Evolutionary conservation across 2,797 vertebrate species (phyloP), one percentile per base, ranked within the genome.

Genomic region (Tauraco hartlaubi): DNA sequence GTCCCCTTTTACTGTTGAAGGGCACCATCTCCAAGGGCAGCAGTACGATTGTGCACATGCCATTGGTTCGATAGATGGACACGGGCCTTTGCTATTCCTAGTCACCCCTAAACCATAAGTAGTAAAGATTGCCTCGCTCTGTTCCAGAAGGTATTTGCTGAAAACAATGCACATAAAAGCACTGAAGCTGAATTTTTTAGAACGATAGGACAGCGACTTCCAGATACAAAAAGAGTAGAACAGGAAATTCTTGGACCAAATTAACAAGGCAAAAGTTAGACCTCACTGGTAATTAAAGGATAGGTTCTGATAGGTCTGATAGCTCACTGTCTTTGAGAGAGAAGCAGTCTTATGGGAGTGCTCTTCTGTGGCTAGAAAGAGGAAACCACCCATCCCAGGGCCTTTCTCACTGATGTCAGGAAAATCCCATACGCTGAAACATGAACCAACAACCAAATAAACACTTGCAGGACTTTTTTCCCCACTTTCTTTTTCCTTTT

Each of bases 21-120:
- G 33, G 49, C 26, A 82, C 13, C 13, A 29, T 31, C 64, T 56
- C 41, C 4, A 2, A 79, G 25, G 25, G 16, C 35, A 61, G 51
- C 3, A 26, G 33, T 9, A 25, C 9, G 9, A n/a, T 2, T 14
- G 25, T 35, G 21, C 18, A 48, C 0, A 1, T 12, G 46, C 0
- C 0, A 13, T 23, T 56, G n/a, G 15, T 51, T 55, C 55, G 55
- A 61, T 3, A 76, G n/a, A 15, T 5, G 13, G 20, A 49, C 28
- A 28, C 4, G 14, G 54, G 29, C n/a, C 28, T 76, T 80, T 76
- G 25, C 12, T 54, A 43, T 31, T 66, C 59, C 51, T 22, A 20
- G 8, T 44, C 59, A 29, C 16, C 8, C 25, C 8, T 28, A 67
- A 84, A 41, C 17, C 22, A 16, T 6, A 72, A 66, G 6, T 29